phyloP scores from a whole-genome alignment of 1,140 invertebrate genomes.

The Macrocentrus cingulum region DNA sequence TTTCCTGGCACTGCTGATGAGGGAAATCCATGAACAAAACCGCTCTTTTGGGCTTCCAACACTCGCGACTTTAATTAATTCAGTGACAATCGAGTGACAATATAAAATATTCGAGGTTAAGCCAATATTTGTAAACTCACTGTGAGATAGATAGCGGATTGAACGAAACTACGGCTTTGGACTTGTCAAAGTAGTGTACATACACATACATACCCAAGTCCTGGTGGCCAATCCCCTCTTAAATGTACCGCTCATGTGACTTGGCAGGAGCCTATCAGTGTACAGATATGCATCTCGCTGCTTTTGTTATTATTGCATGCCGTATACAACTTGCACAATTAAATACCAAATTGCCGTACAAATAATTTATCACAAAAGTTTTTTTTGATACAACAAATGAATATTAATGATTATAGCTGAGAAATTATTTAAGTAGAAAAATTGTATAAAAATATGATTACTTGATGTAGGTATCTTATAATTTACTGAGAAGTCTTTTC shows the following conservation, averaged over 20 bases:
- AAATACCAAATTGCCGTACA: too few relatives aligned
- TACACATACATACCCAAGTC: neutral
- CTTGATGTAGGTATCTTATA: too few relatives aligned
- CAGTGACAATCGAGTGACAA: neutral
- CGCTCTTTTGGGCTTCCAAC: neutral
- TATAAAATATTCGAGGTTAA: neutral
- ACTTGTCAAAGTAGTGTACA: neutral
- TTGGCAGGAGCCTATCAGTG: neutral
- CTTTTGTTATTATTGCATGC: neutral
- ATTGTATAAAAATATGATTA: too few relatives aligned
- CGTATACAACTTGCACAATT: neutral
- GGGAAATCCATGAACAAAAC: neutral
- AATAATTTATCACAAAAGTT: too few relatives aligned
- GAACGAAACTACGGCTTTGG: too few relatives aligned
- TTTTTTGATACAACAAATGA: too few relatives aligned
- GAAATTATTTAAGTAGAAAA: too few relatives aligned
- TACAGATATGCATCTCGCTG: neutral
- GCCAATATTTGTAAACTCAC: neutral
- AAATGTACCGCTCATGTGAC: neutral
- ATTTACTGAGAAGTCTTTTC: slow-evolving; percentile 10
- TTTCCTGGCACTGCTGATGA: neutral
- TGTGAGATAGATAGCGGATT: too few relatives aligned
- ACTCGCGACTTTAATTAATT: neutral
- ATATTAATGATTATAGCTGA: too few relatives aligned
- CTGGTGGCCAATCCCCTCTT: neutral